phyloP scores from a whole-genome alignment of 2,113 vertebrate genomes.

The Alces alces region DNA sequence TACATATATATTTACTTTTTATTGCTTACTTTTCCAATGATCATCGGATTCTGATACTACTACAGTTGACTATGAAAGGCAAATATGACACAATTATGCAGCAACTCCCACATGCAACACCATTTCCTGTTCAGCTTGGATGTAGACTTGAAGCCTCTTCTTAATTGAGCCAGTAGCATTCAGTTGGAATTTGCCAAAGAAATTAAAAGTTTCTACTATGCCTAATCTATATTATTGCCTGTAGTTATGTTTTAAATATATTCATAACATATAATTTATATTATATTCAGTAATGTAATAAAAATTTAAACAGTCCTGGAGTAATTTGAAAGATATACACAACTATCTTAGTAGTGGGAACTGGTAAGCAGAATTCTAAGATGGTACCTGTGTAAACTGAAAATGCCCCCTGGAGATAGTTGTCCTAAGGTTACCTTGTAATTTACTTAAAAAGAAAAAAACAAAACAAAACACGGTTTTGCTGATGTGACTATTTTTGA shows the following conservation, averaged over 20 bases:
- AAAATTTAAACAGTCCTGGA: not conserved
- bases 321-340: not conserved
- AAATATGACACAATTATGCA: not conserved
- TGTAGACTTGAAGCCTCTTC: not conserved
- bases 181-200: not conserved
- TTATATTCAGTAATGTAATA: not conserved
- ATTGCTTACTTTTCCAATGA: not conserved
- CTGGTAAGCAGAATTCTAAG: not conserved
- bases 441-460: not conserved
- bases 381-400: not conserved
- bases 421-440: not conserved
- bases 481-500: not conserved
- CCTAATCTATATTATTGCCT: not conserved
- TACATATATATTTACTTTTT: not conserved
- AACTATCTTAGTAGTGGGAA: not conserved
- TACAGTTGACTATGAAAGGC: not conserved
- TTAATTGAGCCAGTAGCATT: not conserved
- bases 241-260: not conserved
- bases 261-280: not conserved
- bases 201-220: not conserved
- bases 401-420: not conserved
- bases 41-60: not conserved
- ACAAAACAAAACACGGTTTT: not conserved
- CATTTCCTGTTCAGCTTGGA: not conserved
- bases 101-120: not conserved